phyloP scores from a whole-genome alignment of 2,113 vertebrate genomes.

The Callorhinus ursinus region DNA sequence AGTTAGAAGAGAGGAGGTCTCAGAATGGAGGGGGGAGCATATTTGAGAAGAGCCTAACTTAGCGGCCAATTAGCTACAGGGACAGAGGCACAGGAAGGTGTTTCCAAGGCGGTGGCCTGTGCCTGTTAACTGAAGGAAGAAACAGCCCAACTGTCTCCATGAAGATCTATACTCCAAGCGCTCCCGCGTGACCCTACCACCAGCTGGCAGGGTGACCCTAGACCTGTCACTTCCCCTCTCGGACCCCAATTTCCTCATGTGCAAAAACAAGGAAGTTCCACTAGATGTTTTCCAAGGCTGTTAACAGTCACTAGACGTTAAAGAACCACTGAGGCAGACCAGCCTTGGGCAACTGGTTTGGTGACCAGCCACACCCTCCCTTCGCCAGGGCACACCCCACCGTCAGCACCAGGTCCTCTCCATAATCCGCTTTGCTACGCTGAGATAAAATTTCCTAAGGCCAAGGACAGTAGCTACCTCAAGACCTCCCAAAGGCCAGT shows the following conservation, averaged over 20 bases:
- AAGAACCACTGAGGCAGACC: neutral
- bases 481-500: neutral
- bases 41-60: neutral
- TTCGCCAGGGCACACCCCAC: neutral
- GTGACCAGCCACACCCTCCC: neutral
- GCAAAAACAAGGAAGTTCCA: slow-evolving; percentile 5
- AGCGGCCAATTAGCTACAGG: neutral
- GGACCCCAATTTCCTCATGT: neutral
- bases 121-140: neutral
- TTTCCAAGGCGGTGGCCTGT: neutral
- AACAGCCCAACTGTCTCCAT: neutral
- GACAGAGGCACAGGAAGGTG: neutral
- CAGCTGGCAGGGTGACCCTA: neutral
- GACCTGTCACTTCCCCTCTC: slow-evolving; percentile 37
- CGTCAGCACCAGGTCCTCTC: neutral
- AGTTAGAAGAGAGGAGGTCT: neutral
- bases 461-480: neutral
- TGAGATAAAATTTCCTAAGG: neutral
- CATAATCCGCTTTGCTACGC: neutral
- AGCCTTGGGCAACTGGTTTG: neutral
- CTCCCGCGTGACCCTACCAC: neutral
- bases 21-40: neutral
- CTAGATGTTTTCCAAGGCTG: neutral
- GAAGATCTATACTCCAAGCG: neutral
- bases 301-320: neutral